Base-by-base conservation (phyloP, 2,797 vertebrate species). In the Microctenopoma stevenorrisi region DNA sequence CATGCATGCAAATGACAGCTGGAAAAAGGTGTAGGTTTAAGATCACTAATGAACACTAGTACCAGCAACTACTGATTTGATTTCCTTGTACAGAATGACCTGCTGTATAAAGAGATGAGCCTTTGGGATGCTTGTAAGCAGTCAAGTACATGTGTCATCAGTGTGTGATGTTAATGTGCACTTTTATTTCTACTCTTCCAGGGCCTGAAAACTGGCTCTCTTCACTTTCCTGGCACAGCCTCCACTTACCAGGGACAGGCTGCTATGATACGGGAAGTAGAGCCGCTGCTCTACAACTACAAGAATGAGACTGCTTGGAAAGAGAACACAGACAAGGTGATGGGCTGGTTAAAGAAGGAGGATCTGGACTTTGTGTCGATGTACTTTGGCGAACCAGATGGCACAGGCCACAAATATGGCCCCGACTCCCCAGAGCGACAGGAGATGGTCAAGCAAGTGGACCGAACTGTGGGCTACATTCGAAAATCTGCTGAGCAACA, bases 371-470 rank as follows among this genome's bases (percentile, higher is more conserved):
- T 99, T 25, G 91, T 98, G 13, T 91, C 97, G 0, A 74, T 98
- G 80, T 99, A 98, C 86, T 97, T 98, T 0, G 96, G 96, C 0
- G 97, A 99, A 78, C 96, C 96, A 0, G 97, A 98, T 65, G 75
- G 92, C 33, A 78, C 93, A 0, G 97, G 96, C 47, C 97, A 98
- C 93, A 94, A 2, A 57, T 93, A 82, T 0, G 96, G 97, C 18
- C 97, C 96, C 0, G 95, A 98, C 30, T 96, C 97, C 2, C 69
- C 64, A 0, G 0, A 97, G 82, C 89, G 92, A 3, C 94, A 78
- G 51, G 75, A 79, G 18, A 95, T 97, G 93, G 90, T 98, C 13
- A 7, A 7, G 49, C 96, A 98, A 77, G 95, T 98, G 40, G 97
- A 97, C 91, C 89, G 95, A 11, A 94, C 95, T 0, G 60, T 98